Evolutionary conservation across 2,888 invertebrate genomes (phyloP).

Genomic region (Drosophila borealis): DNA sequence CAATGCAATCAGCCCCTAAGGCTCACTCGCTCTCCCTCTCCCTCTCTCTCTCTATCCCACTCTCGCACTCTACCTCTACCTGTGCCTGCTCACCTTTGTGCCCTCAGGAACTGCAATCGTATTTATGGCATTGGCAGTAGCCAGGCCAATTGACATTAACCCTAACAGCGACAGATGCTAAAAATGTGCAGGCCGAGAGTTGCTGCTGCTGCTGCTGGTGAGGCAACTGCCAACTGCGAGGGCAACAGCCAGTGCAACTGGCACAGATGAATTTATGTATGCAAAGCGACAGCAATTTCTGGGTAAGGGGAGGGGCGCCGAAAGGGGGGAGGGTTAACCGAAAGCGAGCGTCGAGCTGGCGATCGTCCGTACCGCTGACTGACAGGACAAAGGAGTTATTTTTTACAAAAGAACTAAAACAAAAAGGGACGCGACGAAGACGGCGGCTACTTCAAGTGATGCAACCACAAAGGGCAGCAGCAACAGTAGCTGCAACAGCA

Average conservation of each 20-base stretch:
- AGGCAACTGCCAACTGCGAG: conserved; percentile 18
- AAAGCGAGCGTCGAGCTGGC: conserved; percentile 58
- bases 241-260: conserved; percentile 48
- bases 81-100: background rate
- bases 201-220: conserved; percentile 29
- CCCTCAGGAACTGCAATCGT: conserved; percentile 20
- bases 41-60: background rate
- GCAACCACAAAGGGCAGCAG: conserved; percentile 52
- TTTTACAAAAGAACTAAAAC: conserved; percentile 75
- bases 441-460: conserved; percentile 56
- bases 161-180: conserved; percentile 76
- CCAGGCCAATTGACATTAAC: conserved; percentile 74
- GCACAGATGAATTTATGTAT: conserved; percentile 84
- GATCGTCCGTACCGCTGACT: conserved; percentile 63
- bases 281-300: conserved; percentile 77
- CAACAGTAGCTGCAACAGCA: conserved; percentile 22
- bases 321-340: conserved; percentile 55
- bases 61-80: background rate
- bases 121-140: conserved; percentile 71
- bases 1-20: conserved; percentile 66
- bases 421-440: conserved; percentile 49
- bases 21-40: conserved; percentile 4
- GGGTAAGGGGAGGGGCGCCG: background rate
- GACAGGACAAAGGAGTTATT: conserved; percentile 84
- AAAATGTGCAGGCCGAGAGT: conserved; percentile 63